Conservation (phyloP, 2,113 vertebrate species). For the Scomber colias region DNA sequence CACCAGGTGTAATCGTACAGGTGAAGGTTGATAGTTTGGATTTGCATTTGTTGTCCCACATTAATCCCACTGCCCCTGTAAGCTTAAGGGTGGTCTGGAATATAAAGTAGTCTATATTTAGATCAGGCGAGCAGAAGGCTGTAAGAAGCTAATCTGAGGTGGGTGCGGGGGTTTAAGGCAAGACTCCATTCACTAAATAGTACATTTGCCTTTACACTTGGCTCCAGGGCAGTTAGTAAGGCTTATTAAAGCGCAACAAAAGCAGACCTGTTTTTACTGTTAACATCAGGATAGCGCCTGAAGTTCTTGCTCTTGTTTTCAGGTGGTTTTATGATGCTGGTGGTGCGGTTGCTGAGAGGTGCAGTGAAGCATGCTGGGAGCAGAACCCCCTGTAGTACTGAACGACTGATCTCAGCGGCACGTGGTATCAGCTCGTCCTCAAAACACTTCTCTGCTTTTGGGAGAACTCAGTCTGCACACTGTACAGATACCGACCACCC, state of each 20-base stretch:
- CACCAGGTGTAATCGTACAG: neutral
- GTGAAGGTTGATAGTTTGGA: neutral
- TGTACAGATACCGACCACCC: slow-evolving; percentile 83
- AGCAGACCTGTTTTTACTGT: too few relatives aligned
- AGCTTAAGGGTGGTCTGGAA: slow-evolving; percentile 29
- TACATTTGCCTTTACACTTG: too few relatives aligned
- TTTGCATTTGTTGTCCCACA: neutral
- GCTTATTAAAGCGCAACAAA: too few relatives aligned
- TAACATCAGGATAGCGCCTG: too few relatives aligned
- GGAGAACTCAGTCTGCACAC: neutral
- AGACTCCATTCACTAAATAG: neutral
- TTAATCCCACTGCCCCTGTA: slow-evolving; percentile 7
- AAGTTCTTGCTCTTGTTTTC: neutral
- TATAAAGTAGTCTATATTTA: slow-evolving; percentile 47
- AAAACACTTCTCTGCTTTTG: slow-evolving; percentile 68
- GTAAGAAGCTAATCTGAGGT: slow-evolving; percentile 40
- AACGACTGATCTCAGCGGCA: neutral
- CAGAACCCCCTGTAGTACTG: neutral
- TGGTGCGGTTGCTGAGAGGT: slow-evolving; percentile 33
- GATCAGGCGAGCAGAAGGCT: slow-evolving; percentile 21
- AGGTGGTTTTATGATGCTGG: slow-evolving; percentile 30
- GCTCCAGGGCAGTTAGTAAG: too few relatives aligned
- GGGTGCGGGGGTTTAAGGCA: slow-evolving; percentile 2
- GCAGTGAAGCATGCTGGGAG: slow-evolving; percentile 38
- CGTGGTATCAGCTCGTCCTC: slow-evolving; percentile 82